A percentile compares a stretch with the other conserved stretches of the same genome.
These are phyloP conservation scores for Chionodraco myersi DNA, from an alignment of 2,113 vertebrate species.

Conservation along the genomic window DNA sequence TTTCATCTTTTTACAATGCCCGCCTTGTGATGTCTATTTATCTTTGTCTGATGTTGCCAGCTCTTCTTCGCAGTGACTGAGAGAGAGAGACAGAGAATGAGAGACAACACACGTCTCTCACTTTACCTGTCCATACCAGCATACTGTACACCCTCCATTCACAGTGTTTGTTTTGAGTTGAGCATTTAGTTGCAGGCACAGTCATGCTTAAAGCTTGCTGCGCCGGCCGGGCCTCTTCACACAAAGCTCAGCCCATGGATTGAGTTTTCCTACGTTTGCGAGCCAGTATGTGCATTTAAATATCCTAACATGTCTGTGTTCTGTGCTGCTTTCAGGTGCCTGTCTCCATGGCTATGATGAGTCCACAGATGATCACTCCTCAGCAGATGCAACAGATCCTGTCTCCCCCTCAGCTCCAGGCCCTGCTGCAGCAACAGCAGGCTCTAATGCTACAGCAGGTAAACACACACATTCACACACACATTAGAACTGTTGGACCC, in stretches of 20 bases:
- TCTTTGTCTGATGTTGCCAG: slow-evolving; percentile 56
- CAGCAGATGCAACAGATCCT: slow-evolving; percentile 99
- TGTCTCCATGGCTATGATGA: slow-evolving; percentile 99
- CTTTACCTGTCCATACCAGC: slow-evolving; percentile 41
- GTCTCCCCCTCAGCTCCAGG: slow-evolving; percentile 96
- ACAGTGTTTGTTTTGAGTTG: slow-evolving; percentile 58
- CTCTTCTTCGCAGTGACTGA: slow-evolving; percentile 48
- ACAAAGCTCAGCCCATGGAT: slow-evolving; percentile 43
- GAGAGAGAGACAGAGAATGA: slow-evolving; percentile 32
- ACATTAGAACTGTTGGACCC: slow-evolving; percentile 35
- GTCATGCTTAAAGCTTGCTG: slow-evolving; percentile 56
- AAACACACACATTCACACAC: slow-evolving; percentile 36
- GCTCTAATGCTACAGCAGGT: slow-evolving; percentile 99
- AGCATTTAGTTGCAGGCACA: slow-evolving; percentile 58
- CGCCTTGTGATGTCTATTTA: slow-evolving; percentile 49
- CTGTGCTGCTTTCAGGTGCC: slow-evolving; percentile 87
- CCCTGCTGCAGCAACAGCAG: slow-evolving; percentile 97
- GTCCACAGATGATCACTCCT: slow-evolving; percentile 97
- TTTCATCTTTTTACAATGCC: slow-evolving; percentile 36
- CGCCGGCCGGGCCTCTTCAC: slow-evolving; percentile 31
- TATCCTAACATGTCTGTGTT: slow-evolving; percentile 17
- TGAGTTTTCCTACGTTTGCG: slow-evolving; percentile 35
- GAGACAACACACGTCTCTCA: slow-evolving; percentile 42
- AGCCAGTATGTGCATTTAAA: slow-evolving; percentile 2
- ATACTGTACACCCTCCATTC: slow-evolving; percentile 18